phyloP scores from a whole-genome alignment of 2,797 vertebrate genomes.

The Cuniculus paca region DNA sequence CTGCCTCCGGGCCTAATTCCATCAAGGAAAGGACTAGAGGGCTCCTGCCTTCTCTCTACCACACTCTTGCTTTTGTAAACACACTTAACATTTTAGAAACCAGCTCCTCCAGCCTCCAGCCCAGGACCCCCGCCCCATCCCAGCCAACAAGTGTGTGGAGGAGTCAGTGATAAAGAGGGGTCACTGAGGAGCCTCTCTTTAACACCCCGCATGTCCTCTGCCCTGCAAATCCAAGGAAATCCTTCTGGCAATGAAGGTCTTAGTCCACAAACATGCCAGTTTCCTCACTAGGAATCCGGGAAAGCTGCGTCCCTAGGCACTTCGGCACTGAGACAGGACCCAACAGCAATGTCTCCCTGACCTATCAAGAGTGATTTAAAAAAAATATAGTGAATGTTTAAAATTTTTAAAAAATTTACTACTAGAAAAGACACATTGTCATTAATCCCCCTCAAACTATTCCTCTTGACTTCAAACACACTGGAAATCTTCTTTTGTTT shows the following conservation, averaged over 20 bases:
- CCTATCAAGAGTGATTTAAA: neutral
- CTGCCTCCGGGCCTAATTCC: neutral
- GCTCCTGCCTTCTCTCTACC: no score
- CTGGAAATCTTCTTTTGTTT: neutral
- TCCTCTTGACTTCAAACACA: no score
- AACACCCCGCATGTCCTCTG: neutral
- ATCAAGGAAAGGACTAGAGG: rapidly evolving
- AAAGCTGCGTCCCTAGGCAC: neutral
- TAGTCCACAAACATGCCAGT: rapidly evolving
- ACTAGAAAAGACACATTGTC: neutral
- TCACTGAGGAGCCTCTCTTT: rapidly evolving
- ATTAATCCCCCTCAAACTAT: neutral
- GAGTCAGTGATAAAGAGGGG: no score
- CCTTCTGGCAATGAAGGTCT: rapidly evolving
- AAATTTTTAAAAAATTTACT: neutral
- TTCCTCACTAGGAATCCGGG: neutral
- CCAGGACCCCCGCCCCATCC: neutral
- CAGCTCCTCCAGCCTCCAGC: neutral
- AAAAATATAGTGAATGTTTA: neutral
- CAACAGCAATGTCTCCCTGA: neutral
- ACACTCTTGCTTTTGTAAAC: neutral
- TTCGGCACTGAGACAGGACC: neutral
- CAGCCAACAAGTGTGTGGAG: rapidly evolving
- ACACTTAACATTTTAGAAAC: neutral
- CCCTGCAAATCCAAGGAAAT: neutral